Evolutionary conservation across 2,113 vertebrate genomes (phyloP), one percentile per base, ranked within the genome.

Genomic region (Anas platyrhynchos): DNA sequence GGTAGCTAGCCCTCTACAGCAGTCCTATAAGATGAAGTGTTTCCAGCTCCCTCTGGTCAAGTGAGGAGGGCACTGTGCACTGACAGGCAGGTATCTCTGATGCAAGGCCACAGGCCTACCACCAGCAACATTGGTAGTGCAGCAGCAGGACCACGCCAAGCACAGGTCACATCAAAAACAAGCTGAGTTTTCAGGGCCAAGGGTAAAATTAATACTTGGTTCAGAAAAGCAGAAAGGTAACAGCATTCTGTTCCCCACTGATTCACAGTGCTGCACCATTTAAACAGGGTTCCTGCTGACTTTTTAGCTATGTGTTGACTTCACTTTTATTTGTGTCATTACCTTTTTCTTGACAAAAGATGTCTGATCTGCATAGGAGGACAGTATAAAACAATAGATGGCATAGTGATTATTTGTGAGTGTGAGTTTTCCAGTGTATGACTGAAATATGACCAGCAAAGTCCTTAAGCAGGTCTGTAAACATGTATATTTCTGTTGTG

Each of bases 131-230:
- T 16, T n/a, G 25, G 13, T 18, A 27, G 72, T 50, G 41, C 20
- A 20, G 46, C 23, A 66, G 22, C 27, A 44, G 20, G 8, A 34
- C 5, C 14, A 68, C 14, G 3, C 16, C 15, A 7, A 54, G 32
- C 25, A 29, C 20, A 20, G 23, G 13, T 8, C 22, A 32, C 20
- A 9, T 17, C 59, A 54, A 46, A 79, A 69, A 48, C 1, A 1
- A 36, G 4, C 36, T 38, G 41, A 34, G 4, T 58, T 74, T 81
- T 80, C 68, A 84, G 26, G 29, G 36, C 3, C 11, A 5, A 16
- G 27, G 0, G 0, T 32, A 69, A 54, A 74, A 17, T 34, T 12
- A 54, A 25, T 20, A 11, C 18, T 78, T 67, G 6, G 3, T 1
- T 73, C 31, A 31, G 10, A 84, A 71, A 67, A 32, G 17, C 10